Base-by-base conservation (phyloP, 2,797 vertebrate species). In the Etheostoma nigrum region DNA sequence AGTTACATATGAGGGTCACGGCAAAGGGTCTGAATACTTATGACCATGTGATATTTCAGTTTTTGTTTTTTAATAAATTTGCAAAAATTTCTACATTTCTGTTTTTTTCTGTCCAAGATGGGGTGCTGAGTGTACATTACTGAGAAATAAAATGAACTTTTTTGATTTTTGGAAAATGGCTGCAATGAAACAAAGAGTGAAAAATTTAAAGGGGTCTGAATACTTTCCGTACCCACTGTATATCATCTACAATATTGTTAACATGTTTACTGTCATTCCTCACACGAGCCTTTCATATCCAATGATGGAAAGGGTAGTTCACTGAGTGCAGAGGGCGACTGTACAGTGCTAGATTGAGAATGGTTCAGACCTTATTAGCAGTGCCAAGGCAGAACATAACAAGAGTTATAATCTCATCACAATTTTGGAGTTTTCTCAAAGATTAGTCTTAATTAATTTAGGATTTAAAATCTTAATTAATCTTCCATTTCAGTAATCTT, bases 361-460 rank as follows among this genome's bases (percentile, higher is more conserved):
- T 11, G 6, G 2, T 61, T 54, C 25, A 57, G 47, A 51, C 72
- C 14, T 59, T 18, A 33, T 74, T 58, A 57, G 16, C 21, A 2
- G 42, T 2, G 40, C 42, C 23, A 54, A 11, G 36, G n/a, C 44
- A 13, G 58, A 23, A 27, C 51, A 45, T 27, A 10, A 19, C 42
- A 48, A 40, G 25, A 66, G 27, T 19, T 54, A 49, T 63, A 64
- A 59, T 67, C 47, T n/a, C 30, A 63, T 55, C 23, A 27, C 18
- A 63, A 6, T 42, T 23, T 54, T 18, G 13, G 6, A 48, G 57
- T 72, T 61, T 45, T 16, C 16, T 14, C 23, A 6, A 27, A 42
- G n/a, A 66, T 66, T 21, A 63, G 6, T 40, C 12, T 30, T 6
- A 42, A 65, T 74, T 53, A 23, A 42, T 40, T 53, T n/a, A 16